These are phyloP conservation scores for Zoanthus solanderi DNA, from an alignment of 92 coral and sea anemone genomes.

Conservation along the genomic window DNA sequence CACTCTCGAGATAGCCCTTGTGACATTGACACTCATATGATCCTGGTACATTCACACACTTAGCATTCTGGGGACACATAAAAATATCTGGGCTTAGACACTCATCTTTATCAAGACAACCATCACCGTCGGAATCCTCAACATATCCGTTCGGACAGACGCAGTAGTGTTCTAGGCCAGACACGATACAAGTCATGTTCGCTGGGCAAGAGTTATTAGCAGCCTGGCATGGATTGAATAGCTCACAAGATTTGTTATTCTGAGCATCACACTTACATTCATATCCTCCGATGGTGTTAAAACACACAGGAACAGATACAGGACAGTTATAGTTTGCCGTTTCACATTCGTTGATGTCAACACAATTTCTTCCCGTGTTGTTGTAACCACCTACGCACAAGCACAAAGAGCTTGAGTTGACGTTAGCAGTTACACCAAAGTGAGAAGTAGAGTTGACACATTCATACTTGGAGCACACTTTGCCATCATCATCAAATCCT, in stretches of 20 bases:
- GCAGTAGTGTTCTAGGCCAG: conserved; percentile 68
- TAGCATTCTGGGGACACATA: conserved; percentile 54
- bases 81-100: conserved; percentile 53
- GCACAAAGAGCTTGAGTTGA: conserved; percentile 39
- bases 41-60: conserved; percentile 66
- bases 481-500: conserved; percentile 67
- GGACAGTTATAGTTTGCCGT: conserved; percentile 61
- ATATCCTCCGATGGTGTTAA: conserved; percentile 70
- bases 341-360: conserved; percentile 64
- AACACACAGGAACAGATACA: conserved; percentile 58
- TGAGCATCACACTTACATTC: conserved; percentile 75
- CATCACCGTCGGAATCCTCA: conserved; percentile 52
- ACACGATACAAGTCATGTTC: conserved; percentile 70
- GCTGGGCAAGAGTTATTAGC: conserved; percentile 57
- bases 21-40: conserved; percentile 73
- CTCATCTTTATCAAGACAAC: conserved; percentile 68
- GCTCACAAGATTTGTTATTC: conserved; percentile 61
- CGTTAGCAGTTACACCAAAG: neutral
- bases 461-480: conserved; percentile 57
- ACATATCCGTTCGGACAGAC: conserved; percentile 71
- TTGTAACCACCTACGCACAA: conserved; percentile 56
- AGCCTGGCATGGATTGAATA: conserved; percentile 65
- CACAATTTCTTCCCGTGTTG: conserved; percentile 62
- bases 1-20: conserved; percentile 67
- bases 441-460: conserved; percentile 49